Evolutionary conservation across 2,113 vertebrate species (phyloP).

Genomic region (Ahaetulla prasina): DNA sequence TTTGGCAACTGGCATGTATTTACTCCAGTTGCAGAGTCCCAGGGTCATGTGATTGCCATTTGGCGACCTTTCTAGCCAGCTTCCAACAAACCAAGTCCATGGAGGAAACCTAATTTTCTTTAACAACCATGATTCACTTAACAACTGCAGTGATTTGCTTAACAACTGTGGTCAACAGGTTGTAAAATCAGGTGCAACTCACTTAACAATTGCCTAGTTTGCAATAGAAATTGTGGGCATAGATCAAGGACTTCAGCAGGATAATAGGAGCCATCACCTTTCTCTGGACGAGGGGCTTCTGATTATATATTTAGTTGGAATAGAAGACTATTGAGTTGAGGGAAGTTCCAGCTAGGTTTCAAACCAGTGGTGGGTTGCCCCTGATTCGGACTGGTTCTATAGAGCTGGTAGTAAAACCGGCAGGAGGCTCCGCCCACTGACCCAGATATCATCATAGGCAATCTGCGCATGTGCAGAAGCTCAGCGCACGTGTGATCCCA

Average conservation of each 20-base stretch:
- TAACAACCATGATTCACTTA: neutral
- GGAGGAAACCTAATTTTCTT: neutral
- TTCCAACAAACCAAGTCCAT: neutral
- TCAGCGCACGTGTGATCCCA: no score
- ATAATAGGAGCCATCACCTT: neutral
- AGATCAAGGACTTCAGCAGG: neutral
- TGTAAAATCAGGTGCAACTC: neutral
- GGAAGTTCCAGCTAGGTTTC: no score
- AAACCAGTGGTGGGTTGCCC: no score
- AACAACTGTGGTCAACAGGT: neutral
- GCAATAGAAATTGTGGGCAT: neutral
- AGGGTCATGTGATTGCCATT: neutral
- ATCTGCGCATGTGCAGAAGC: no score
- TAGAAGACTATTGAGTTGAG: neutral
- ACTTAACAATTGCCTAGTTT: neutral
- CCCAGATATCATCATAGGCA: no score
- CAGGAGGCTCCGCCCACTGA: no score
- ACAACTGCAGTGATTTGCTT: neutral
- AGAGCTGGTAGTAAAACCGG: no score
- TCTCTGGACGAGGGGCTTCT: neutral
- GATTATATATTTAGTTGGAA: neutral
- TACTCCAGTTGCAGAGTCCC: neutral
- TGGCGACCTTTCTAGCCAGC: neutral
- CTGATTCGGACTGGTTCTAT: no score
- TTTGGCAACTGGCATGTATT: neutral